A percentile compares a stretch with the other conserved stretches of the same genome.
Conservation (phyloP, 2,797 vertebrate genomes). For the Brotogeris chrysoptera region DNA sequence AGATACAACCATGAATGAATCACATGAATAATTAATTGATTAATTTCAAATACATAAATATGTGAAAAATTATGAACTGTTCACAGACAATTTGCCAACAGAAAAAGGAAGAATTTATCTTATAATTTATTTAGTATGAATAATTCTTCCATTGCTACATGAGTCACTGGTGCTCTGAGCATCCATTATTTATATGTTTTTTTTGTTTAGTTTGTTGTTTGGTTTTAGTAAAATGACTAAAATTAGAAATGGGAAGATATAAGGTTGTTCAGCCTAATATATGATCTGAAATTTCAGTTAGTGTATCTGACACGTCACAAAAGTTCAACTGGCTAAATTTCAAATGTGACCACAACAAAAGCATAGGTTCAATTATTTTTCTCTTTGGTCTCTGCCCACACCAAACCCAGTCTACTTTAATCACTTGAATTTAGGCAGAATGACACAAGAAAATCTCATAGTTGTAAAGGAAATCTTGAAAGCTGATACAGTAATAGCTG, state of each 20-base stretch:
- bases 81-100: constrained; percentile 9
- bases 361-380: not conserved
- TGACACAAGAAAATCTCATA: not conserved
- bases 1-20: not conserved
- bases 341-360: not conserved
- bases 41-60: constrained; percentile 20
- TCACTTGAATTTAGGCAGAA: not conserved
- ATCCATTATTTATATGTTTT: not conserved
- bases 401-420: not conserved
- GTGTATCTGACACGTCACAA: not conserved
- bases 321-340: not conserved
- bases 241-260: not conserved
- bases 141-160: not conserved
- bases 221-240: not conserved
- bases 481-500: not conserved
- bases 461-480: not conserved
- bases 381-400: not conserved
- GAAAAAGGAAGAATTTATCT: not conserved
- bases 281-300: not conserved
- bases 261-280: not conserved
- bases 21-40: not conserved
- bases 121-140: not conserved
- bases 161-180: not conserved
- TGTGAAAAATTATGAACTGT: not conserved
- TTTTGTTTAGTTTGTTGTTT: not conserved